These are phyloP conservation scores for Sphaerophoria rueppellii DNA, from an alignment of 2,888 invertebrate genomes.

Conservation along the genomic window DNA sequence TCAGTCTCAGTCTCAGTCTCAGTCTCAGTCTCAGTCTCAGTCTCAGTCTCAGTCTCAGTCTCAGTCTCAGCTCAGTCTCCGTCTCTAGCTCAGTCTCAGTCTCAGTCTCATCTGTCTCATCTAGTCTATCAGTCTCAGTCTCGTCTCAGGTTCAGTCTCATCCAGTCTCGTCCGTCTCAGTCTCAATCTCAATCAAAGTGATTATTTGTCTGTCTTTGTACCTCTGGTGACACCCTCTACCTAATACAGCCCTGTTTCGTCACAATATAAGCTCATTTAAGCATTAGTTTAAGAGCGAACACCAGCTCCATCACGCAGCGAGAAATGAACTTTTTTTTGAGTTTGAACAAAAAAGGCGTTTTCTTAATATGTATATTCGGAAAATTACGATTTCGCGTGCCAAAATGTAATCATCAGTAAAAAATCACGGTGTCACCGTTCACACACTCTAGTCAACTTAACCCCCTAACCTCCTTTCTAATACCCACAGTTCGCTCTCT, in stretches of 20 bases:
- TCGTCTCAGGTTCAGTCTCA: too few relatives aligned
- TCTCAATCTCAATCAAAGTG: too few relatives aligned
- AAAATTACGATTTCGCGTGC: slow-evolving; percentile 55
- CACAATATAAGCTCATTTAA: neutral
- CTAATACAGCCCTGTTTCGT: neutral
- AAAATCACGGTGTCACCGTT: slow-evolving; percentile 21
- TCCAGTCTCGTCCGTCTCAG: too few relatives aligned
- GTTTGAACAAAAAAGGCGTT: neutral
- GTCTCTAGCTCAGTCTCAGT: neutral
- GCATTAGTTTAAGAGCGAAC: slow-evolving; percentile 6
- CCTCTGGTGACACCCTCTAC: too few relatives aligned
- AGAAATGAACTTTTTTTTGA: neutral
- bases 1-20: too few relatives aligned
- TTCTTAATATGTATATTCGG: neutral
- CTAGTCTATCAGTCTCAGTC: too few relatives aligned
- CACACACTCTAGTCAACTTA: too few relatives aligned
- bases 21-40: too few relatives aligned
- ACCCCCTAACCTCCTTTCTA: neutral
- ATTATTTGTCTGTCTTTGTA: neutral
- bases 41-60: too few relatives aligned
- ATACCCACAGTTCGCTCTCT: neutral
- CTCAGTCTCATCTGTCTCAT: neutral
- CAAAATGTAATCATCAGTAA: slow-evolving; percentile 60
- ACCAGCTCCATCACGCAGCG: neutral
- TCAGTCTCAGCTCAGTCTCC: too few relatives aligned